Evolutionary conservation across 2,888 invertebrate species (phyloP), one percentile per base, ranked within the genome.

Genomic region (Dexiosoma caninum): DNA sequence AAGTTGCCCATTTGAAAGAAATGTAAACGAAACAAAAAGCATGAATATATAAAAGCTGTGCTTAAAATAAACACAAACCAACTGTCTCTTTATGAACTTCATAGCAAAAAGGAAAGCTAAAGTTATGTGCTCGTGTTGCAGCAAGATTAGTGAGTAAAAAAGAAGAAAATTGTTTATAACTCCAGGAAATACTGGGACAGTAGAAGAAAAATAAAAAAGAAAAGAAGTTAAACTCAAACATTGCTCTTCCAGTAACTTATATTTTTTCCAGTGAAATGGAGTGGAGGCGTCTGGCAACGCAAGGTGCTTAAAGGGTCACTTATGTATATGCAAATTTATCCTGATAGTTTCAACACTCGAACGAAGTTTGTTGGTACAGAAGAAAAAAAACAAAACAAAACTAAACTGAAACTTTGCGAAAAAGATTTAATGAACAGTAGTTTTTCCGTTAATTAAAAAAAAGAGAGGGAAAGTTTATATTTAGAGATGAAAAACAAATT

Each of bases 261-360:
- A 40, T 49, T 60, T 51, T 14, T 21, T n/a, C 2, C 12, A 53
- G 12, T 42, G 42, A 42, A 8, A 8, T 8, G 5, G 12, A 23
- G 42, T 16, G 42, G n/a, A 14, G 0, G 19, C 0, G 30, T n/a
- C 4, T 27, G 19, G 30, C 0, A 16, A 5, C 60, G 27, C 12
- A 32, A 27, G 35, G n/a, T 64, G 64, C n/a, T 37, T 53, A 27
- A 53, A 49, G 75, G 80, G 75, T 71, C 75, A 76, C 59, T 76
- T 67, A 60, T n/a, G n/a, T n/a, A n/a, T 75, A 80, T 75, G 75
- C 79, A 80, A 80, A 76, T 76, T 76, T 32, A 76, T 76, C 53
- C 66, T 71, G 59, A 71, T 76, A 76, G 66, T 67, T 80, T 80
- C 66, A 75, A 40, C 71, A 71, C 70, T 76, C 60, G 53, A 44